A percentile compares a stretch with the other conserved stretches of the same genome.
phyloP scores from a whole-genome alignment of 1,140 invertebrate genomes.

The Eupeodes corollae region DNA sequence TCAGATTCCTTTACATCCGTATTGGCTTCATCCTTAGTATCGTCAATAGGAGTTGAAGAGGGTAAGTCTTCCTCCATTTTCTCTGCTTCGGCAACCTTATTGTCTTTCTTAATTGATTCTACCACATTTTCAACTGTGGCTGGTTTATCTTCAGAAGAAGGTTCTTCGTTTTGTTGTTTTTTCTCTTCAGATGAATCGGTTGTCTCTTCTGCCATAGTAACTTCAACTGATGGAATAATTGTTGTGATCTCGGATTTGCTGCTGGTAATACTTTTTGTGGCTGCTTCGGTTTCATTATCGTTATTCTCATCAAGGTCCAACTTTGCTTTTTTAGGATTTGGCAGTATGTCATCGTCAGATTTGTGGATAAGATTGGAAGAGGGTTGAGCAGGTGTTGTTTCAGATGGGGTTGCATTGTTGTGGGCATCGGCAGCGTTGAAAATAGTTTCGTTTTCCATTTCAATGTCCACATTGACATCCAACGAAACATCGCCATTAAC shows the following conservation, averaged over 20 bases:
- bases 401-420: constrained; percentile 3
- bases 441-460: constrained; percentile 51
- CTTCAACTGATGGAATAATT: too few species aligned
- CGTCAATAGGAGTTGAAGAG: not conserved
- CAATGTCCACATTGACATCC: constrained; percentile 55
- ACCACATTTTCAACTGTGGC: not conserved
- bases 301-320: constrained; percentile 15
- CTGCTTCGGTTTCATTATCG: not conserved
- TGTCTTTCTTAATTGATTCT: not conserved
- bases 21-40: not conserved
- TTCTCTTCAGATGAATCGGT: constrained; percentile 9
- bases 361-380: constrained; percentile 5
- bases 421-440: constrained; percentile 42
- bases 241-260: too few species aligned
- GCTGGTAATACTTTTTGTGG: too few species aligned
- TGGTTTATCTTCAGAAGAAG: constrained; percentile 4
- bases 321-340: constrained; percentile 31
- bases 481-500: constrained; percentile 47
- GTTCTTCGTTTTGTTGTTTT: constrained; percentile 16
- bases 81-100: not conserved
- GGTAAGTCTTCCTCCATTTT: not conserved
- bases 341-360: constrained; percentile 12
- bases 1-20: not conserved
- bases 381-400: not conserved
- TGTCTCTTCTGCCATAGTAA: constrained; percentile 4